These are phyloP conservation scores for Urocynchramus pylzowi DNA, from an alignment of 2,113 vertebrate species.

Conservation along the genomic window DNA sequence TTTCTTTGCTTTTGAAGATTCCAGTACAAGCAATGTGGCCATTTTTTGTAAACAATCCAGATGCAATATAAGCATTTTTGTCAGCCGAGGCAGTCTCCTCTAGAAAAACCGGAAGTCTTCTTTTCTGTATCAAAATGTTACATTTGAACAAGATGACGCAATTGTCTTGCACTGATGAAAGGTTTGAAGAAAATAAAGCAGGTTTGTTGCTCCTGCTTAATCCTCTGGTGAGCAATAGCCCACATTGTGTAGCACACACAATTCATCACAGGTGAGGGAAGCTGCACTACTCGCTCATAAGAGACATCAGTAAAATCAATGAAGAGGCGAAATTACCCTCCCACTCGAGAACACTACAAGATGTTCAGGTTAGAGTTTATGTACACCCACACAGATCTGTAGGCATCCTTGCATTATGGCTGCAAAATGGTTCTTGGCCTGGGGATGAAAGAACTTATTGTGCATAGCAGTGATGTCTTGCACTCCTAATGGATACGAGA, in stretches of 20 bases:
- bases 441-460: slow-evolving; percentile 6
- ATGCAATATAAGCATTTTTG: not conserved
- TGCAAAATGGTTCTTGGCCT: slow-evolving; percentile 25
- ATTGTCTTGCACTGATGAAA: slow-evolving; percentile 1
- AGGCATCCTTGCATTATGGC: not conserved
- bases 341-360: slow-evolving; percentile 13
- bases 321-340: slow-evolving; percentile 26
- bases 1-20: not conserved
- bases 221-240: slow-evolving; percentile 42
- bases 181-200: slow-evolving; percentile 29
- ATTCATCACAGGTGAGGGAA: slow-evolving; percentile 14
- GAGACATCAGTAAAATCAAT: slow-evolving; percentile 41
- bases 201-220: slow-evolving; percentile 45
- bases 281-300: slow-evolving; percentile 30
- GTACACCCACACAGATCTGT: not conserved
- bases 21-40: not conserved
- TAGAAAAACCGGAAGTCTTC: not conserved
- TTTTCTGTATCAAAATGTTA: slow-evolving; percentile 2
- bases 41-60: not conserved
- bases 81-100: not conserved
- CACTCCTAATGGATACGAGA: slow-evolving; percentile 4
- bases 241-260: not conserved
- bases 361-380: slow-evolving; percentile 52
- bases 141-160: not conserved
- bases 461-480: not conserved